Evolutionary conservation across 53 echinoderm and acorn worm species (phyloP), one percentile per base, ranked within the genome.

Genomic region (Astropecten irregularis): DNA sequence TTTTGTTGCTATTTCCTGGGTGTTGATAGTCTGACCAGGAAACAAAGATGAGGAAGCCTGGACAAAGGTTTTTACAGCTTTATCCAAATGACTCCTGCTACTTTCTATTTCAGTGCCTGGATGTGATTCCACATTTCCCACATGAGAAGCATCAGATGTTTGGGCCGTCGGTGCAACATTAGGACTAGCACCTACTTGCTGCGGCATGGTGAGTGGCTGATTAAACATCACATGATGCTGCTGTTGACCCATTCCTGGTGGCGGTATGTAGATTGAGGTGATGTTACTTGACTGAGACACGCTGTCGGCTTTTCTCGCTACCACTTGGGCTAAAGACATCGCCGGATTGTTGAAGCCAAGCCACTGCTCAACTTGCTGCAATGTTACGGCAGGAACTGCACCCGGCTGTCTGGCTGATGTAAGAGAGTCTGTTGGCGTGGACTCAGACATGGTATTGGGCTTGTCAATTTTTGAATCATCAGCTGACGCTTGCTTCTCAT

Each of bases 251-350:
- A 57, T 39, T 4, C 20, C 40, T 55, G 74, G 36, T 27, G 73
- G 73, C 8, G 74, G 74, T n/a, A 74, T 74, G 22, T 74, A 74
- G 22, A 74, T 56, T 23, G 74, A 56, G 57, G 74, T 74, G 39
- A 74, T 74, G 40, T 40, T 57, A 57, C 74, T 57, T 14, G 74
- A 37, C 16, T 54, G 73, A 19, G 54, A n/a, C 40, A 74, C 37
- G 40, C 6, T 58, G 15, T 74, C 74, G 15, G 55, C 20, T 27
- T 74, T 74, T 4, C 55, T 57, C 19, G 55, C 10, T 56, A 57
- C 26, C 30, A 9, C 74, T 40, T 74, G 74, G 16, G 56, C 55
- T 15, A 74, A 4, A 15, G 74, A 14, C 54, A 55, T 36, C 18
- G 15, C 57, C 56, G 27, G 74, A 57, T 74, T 39, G 34, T 13